Conservation (phyloP, 2,113 vertebrate species). For the Zeus faber region DNA sequence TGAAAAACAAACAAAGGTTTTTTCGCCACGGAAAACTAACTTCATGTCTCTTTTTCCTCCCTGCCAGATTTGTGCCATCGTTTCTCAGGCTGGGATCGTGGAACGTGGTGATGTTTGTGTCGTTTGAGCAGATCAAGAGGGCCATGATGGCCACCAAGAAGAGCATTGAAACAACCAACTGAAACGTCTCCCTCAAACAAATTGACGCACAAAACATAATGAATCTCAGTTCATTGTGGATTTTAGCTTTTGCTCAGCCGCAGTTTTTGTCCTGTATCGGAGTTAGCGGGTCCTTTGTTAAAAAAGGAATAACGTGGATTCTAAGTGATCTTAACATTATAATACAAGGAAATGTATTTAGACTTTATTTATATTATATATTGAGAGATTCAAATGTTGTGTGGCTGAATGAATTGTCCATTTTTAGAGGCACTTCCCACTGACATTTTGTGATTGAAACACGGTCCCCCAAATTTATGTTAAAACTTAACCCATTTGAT, state of each 20-base stretch:
- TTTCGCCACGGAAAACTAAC: background rate
- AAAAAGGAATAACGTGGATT: slow-evolving; percentile 31
- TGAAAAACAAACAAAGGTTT: background rate
- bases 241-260: slow-evolving; percentile 6
- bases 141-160: slow-evolving; percentile 78
- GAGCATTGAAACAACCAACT: slow-evolving; percentile 57
- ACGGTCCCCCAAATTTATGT: too few relatives aligned
- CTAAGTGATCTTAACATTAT: too few relatives aligned
- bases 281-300: slow-evolving; percentile 27
- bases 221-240: background rate
- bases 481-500: too few relatives aligned
- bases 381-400: too few relatives aligned
- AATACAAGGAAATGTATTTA: too few relatives aligned
- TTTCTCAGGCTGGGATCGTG: slow-evolving; percentile 78
- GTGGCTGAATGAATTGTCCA: too few relatives aligned
- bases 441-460: too few relatives aligned
- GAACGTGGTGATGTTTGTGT: slow-evolving; percentile 81
- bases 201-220: background rate
- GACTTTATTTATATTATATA: too few relatives aligned
- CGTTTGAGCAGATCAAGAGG: slow-evolving; percentile 80
- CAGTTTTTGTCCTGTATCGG: slow-evolving; percentile 8
- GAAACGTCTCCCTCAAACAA: too few relatives aligned
- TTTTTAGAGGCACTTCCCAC: too few relatives aligned
- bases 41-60: background rate
- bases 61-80: slow-evolving; percentile 73